These are phyloP conservation scores for Mnemiopsis leidyi DNA, from an alignment of 37 sponge, comb jelly and placozoan species.

Conservation along the genomic window DNA sequence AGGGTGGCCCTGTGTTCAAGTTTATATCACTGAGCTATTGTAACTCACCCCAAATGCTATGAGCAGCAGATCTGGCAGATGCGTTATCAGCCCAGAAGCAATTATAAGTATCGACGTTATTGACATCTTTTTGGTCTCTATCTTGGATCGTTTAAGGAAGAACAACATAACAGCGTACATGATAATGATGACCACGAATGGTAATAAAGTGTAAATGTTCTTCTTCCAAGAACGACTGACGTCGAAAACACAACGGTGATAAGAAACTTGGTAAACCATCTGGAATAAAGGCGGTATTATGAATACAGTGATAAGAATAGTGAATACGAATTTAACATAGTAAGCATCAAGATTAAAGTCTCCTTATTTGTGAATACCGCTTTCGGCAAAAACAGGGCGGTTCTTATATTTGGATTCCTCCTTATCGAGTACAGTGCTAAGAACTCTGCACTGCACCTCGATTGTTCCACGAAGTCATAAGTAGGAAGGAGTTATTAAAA, in stretches of 20 bases:
- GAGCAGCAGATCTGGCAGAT: not conserved
- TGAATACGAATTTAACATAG: too few relatives aligned
- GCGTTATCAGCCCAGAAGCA: not conserved
- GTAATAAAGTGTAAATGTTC: not conserved
- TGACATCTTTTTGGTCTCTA: not conserved
- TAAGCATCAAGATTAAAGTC: too few relatives aligned
- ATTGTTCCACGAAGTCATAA: too few relatives aligned
- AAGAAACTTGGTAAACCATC: not conserved
- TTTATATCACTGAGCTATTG: not conserved
- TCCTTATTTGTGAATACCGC: too few relatives aligned
- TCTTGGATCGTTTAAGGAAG: not conserved
- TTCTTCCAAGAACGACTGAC: not conserved
- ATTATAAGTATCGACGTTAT: not conserved
- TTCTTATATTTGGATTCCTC: too few relatives aligned
- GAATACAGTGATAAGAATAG: too few relatives aligned
- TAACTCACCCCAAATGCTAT: not conserved
- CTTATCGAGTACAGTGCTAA: too few relatives aligned
- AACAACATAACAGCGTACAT: constrained; percentile 32
- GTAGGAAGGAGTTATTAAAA: too few relatives aligned
- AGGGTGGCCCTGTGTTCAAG: too few relatives aligned
- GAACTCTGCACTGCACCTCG: too few relatives aligned
- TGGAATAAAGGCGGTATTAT: not conserved
- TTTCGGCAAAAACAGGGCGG: too few relatives aligned
- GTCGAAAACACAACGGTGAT: not conserved
- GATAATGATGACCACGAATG: not conserved